These are phyloP conservation scores for Diplodus sargus DNA, from an alignment of 2,797 vertebrate species.

Conservation along the genomic window DNA sequence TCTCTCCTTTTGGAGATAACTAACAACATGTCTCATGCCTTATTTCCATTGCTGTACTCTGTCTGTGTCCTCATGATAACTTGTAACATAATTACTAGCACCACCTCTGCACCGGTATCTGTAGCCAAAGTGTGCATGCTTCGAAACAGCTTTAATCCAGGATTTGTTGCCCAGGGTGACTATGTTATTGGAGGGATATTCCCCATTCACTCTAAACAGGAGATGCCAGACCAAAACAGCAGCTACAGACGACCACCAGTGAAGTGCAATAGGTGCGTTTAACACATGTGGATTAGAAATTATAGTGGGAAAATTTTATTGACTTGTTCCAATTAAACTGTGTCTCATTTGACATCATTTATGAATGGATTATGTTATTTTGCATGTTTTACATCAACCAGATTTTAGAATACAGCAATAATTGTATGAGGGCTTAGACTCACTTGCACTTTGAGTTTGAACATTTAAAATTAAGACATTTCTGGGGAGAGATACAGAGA, in stretches of 20 bases:
- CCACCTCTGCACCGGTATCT: constrained; percentile 10
- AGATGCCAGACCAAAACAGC: constrained; percentile 80
- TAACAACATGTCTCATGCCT: constrained; percentile 70
- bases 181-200: constrained; percentile 84
- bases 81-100: neutral
- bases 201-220: constrained; percentile 84
- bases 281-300: neutral
- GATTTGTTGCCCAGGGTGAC: constrained; percentile 75
- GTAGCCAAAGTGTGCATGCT: constrained; percentile 63
- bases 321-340: neutral
- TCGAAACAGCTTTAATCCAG: constrained; percentile 77
- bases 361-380: neutral
- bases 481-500: no score
- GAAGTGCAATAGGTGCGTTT: constrained; percentile 82
- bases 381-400: neutral
- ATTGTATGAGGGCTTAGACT: neutral
- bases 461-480: neutral
- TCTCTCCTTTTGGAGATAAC: neutral
- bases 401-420: neutral
- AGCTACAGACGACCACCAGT: constrained; percentile 77
- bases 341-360: neutral
- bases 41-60: constrained; percentile 51
- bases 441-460: neutral
- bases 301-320: neutral
- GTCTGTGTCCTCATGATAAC: constrained; percentile 32